These are phyloP conservation scores for Loriculus beryllinus DNA, from an alignment of 2,797 vertebrate genomes.

Conservation along the genomic window DNA sequence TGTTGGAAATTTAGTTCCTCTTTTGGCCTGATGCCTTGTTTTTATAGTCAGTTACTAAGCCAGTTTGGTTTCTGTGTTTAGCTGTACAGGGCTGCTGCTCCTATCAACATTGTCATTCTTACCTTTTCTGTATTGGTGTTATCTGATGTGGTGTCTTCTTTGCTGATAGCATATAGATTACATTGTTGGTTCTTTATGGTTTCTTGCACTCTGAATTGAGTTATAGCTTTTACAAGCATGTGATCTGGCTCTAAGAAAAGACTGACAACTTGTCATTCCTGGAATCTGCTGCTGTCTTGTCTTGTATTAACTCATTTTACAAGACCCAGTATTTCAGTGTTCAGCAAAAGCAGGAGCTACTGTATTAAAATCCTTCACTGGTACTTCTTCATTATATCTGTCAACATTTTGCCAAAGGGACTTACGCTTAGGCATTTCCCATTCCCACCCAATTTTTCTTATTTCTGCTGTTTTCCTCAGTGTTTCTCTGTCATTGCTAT, in stretches of 20 bases:
- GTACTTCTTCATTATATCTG: neutral
- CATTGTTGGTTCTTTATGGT: neutral
- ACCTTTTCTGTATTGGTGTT: neutral
- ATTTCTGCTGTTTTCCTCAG: neutral
- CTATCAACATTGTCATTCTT: neutral
- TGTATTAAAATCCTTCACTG: neutral
- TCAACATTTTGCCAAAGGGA: conserved; percentile 8
- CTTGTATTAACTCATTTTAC: neutral
- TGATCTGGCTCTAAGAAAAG: neutral
- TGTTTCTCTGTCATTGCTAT: neutral
- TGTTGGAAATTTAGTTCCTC: conserved; percentile 10
- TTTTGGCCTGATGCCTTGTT: neutral
- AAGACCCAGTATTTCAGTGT: neutral
- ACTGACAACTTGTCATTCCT: conserved; percentile 1
- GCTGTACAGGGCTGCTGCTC: neutral
- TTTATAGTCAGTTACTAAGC: neutral
- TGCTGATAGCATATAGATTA: neutral
- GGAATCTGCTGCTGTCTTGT: neutral
- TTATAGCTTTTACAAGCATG: neutral
- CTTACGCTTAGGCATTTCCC: neutral
- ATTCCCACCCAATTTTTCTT: neutral
- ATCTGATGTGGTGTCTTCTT: neutral
- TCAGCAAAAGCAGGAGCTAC: neutral
- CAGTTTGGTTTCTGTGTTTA: neutral
- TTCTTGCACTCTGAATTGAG: conserved; percentile 2